Evolutionary conservation across 2,888 invertebrate species (phyloP), one percentile per base, ranked within the genome.

Genomic region (Drosophila phalerata): DNA sequence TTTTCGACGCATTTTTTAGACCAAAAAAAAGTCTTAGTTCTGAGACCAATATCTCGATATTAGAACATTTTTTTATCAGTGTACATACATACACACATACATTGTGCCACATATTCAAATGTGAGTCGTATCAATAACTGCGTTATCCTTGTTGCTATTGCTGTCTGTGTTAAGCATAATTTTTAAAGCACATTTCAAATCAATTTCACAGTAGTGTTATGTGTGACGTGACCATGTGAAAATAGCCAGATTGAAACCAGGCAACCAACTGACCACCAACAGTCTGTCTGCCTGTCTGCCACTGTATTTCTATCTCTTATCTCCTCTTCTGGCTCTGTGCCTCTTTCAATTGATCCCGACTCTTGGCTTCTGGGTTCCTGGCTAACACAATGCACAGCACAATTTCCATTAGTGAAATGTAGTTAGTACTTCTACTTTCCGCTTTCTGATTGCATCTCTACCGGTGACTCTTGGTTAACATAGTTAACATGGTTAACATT

Each of bases 141-240:
- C n/a, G n/a, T 37, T 49, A 9, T 28, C 19, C 32, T 19, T 22
- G 13, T 10, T 22, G 51, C 37, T 56, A 47, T 5, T 15, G 45
- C 17, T 22, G 13, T 38, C 15, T 6, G 42, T 43, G 34, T 48
- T 25, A 22, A 42, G 76, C 57, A 75, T 81, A 66, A 78, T 76
- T 70, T 70, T 74, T 62, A 80, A 73, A 73, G 66, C 72, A 70
- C 68, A 69, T 73, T 78, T 78, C 53, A 73, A 80, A 84, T 78
- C 70, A 78, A 79, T 84, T 81, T 67, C 69, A 67, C 62, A 63
- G 69, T 45, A 69, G 49, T 65, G 51, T 67, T 65, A 63, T 72
- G 56, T 79, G 65, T 58, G 77, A 57, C 28, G 47, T 52, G 73
- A 40, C 63, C 73, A 78, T 68, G 79, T 69, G 79, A 74, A 75